These are phyloP conservation scores for Polymixis flavicincta DNA, from an alignment of 2,888 invertebrate genomes.

Conservation along the genomic window DNA sequence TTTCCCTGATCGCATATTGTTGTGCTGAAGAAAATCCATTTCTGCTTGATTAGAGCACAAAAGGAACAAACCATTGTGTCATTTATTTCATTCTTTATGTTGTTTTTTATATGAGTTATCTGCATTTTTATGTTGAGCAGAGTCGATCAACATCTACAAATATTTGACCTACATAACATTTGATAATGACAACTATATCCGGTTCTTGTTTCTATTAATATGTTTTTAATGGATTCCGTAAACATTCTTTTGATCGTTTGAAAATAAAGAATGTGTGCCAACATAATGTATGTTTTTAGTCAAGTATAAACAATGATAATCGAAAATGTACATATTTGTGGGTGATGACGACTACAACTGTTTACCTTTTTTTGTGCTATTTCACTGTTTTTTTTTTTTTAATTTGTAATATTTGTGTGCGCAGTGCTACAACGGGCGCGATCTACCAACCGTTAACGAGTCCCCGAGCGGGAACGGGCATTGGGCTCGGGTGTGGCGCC, in stretches of 20 bases:
- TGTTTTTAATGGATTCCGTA: conserved; percentile 24
- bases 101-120: conserved; percentile 4
- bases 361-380: conserved; percentile 6
- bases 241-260: conserved; percentile 6
- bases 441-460: conserved; percentile 82
- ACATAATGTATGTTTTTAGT: neutral
- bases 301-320: neutral
- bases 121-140: conserved; percentile 19
- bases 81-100: conserved; percentile 1
- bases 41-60: conserved; percentile 24
- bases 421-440: conserved; percentile 82
- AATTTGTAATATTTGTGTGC: conserved; percentile 54
- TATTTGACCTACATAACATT: conserved; percentile 19
- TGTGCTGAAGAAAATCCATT: conserved; percentile 20
- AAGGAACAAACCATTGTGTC: conserved; percentile 6
- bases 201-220: conserved; percentile 20
- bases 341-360: neutral
- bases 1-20: conserved; percentile 16
- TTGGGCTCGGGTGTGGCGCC: conserved; percentile 81
- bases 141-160: conserved; percentile 11
- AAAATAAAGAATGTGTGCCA: conserved; percentile 5
- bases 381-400: conserved; percentile 8
- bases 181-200: neutral
- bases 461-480: conserved; percentile 82
- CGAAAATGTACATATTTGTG: neutral